Conservation (phyloP, 1,140 invertebrate species). For the Heliconius himera region DNA sequence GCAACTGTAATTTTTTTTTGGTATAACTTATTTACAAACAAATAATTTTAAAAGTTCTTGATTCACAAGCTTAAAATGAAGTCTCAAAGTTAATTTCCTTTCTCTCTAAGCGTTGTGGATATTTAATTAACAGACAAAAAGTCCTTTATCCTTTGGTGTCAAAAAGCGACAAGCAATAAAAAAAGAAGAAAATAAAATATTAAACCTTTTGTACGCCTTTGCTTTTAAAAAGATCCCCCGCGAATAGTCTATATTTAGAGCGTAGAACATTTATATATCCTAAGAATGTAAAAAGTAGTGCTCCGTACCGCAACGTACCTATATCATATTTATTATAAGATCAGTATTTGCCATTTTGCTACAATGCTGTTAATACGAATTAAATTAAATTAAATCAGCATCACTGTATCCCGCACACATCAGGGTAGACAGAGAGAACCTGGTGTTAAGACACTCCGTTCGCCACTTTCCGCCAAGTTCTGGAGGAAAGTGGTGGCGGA, state of each 20-base stretch:
- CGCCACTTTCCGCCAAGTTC: too few relatives aligned
- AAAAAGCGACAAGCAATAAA: constrained; percentile 14
- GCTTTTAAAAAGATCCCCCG: constrained; percentile 6
- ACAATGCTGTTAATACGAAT: neutral
- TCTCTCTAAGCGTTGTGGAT: neutral
- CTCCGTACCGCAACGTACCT: neutral
- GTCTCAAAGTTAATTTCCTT: neutral
- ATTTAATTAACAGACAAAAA: constrained; percentile 13
- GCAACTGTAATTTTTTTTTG: neutral
- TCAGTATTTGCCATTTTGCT: neutral
- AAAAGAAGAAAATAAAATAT: constrained; percentile 10
- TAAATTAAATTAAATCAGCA: too few relatives aligned
- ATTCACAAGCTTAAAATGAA: neutral
- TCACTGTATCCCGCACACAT: too few relatives aligned
- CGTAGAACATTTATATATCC: neutral
- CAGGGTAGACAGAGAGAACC: too few relatives aligned
- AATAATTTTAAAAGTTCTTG: neutral
- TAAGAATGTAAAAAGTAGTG: neutral
- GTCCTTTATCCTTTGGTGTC: neutral
- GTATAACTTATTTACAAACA: neutral
- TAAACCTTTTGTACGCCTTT: constrained; percentile 6
- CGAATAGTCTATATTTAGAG: neutral
- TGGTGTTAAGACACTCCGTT: too few relatives aligned
- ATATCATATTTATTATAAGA: neutral
- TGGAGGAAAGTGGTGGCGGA: too few relatives aligned